Base-by-base conservation (phyloP, 2,113 vertebrate species). In the Anas platyrhynchos region DNA sequence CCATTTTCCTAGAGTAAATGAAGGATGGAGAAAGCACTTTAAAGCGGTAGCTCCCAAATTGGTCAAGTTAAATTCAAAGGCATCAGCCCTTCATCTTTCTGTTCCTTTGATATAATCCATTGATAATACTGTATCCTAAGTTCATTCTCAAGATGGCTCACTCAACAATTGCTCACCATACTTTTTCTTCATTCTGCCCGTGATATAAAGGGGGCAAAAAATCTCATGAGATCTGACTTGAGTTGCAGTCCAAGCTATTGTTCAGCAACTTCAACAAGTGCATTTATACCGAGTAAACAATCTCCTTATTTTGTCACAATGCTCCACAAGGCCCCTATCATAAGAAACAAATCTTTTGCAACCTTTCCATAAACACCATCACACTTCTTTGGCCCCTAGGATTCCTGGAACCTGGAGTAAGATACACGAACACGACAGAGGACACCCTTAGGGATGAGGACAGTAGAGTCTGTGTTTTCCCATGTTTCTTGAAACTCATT, bases 351-450 rank as follows among this genome's bases (percentile, higher is more conserved):
- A 32, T 36, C 20, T 16, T 43, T 80, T 80, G 14, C n/a, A 86
- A 38, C 13, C 0, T 74, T 91, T 72, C 52, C 3, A 38, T 44
- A 48, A 69, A 31, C 31, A 59, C 6, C 1, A 3, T 48, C 14
- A 16, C 32, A n/a, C 14, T 65, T 36, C 16, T 44, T 85, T 71
- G 52, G 14, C 31, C 52, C 6, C 0, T 0, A 65, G n/a, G n/a
- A 68, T 65, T 79, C 58, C 83, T 92, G 66, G 23, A 84, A 93
- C 75, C 29, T 16, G 50, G 34, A 75, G 6, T 16, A 7, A 54
- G 10, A 32, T 34, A 38, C 29, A 61, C 29, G 7, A 78, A 43
- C 13, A 62, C 27, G 23, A 26, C 25, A 44, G 88, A 77, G 50
- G 41, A n/a, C 6, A 26, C 9, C 14, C 38, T 71, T 73, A n/a